Evolutionary conservation across 2,888 invertebrate genomes (phyloP), one percentile per base, ranked within the genome.

Genomic region (Priocnemis perturbator): DNA sequence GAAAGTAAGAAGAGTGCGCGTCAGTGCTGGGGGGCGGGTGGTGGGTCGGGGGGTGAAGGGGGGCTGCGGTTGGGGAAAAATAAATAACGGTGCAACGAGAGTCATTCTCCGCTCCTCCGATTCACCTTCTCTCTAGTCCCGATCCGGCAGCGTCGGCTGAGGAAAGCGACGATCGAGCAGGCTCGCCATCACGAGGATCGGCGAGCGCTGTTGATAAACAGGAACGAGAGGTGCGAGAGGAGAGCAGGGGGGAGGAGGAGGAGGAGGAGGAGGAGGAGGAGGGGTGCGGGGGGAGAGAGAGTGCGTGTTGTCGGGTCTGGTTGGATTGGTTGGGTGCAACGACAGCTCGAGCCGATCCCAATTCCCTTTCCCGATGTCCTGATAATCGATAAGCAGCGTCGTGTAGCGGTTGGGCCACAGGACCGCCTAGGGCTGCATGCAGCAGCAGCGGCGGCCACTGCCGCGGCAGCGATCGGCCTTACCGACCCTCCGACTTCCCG

Each of bases 361-460:
- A 73, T 73, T 74, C 65, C 70, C 71, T 72, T 78, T 67, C 76
- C 69, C 78, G 69, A 84, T 85, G 85, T 84, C 79, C 81, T 84
- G 84, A 84, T 84, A 82, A 82, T 79, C 78, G 76, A 81, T 78
- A 78, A 72, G 74, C 69, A 68, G 73, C 60, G 67, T n/a, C 59
- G 68, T 64, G 58, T 71, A 74, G 73, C 65, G 56, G 68, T 44
- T 68, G 76, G 71, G 76, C 70, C 78, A 61, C 55, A 68, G 50
- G 14, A 20, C 55, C 23, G 72, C 55, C 75, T 19, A 37, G 37
- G 37, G 37, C 37, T 37, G 37, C 37, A 37, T 37, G 37, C 37
- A 37, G 37, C 37, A 11, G 37, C 37, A 11, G 37, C 37, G 37
- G 37, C 11, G 37, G 37, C 37, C 1, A 37, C 37, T 7, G 37